Percentiles rank a stretch among this genome's conserved stretches.
These are phyloP conservation scores for Drosophila mauritiana DNA, from an alignment of 1,140 invertebrate species.

Conservation along the genomic window DNA sequence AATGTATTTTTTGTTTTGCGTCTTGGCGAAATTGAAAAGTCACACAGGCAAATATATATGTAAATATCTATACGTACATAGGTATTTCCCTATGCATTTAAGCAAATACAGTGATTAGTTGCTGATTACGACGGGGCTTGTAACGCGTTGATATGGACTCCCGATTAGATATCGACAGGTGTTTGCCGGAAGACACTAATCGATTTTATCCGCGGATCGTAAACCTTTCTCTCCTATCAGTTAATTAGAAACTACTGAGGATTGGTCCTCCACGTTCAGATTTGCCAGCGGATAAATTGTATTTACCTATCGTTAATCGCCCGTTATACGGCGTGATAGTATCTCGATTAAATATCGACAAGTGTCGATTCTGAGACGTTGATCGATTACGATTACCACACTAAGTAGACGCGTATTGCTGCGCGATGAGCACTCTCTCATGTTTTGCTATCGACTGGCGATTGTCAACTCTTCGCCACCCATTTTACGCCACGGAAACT, in stretches of 20 bases:
- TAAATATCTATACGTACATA: background rate
- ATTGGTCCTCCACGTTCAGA: background rate
- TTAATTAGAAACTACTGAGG: background rate
- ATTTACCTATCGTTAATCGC: constrained; percentile 64
- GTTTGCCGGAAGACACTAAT: constrained; percentile 5
- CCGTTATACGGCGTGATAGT: constrained; percentile 80
- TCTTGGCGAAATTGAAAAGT: constrained; percentile 63
- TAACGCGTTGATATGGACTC: constrained; percentile 12
- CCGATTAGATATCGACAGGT: constrained; percentile 29
- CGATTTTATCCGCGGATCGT: constrained; percentile 15
- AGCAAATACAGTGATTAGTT: constrained; percentile 12
- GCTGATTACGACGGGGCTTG: constrained; percentile 2
- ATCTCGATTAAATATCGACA: constrained; percentile 84
- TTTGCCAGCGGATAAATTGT: no score
- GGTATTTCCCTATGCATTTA: background rate
- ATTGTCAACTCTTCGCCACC: constrained; percentile 19
- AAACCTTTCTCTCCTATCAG: constrained; percentile 6
- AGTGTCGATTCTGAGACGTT: constrained; percentile 84
- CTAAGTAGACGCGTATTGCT: constrained; percentile 75
- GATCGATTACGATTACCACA: constrained; percentile 83
- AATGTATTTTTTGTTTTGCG: constrained; percentile 74
- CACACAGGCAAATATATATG: constrained; percentile 25
- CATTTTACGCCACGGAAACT: constrained; percentile 4
- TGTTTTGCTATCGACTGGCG: constrained; percentile 83
- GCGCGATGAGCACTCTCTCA: constrained; percentile 84